Evolutionary conservation across 1,140 invertebrate genomes (phyloP).

Genomic region (Chironomus tepperi): DNA sequence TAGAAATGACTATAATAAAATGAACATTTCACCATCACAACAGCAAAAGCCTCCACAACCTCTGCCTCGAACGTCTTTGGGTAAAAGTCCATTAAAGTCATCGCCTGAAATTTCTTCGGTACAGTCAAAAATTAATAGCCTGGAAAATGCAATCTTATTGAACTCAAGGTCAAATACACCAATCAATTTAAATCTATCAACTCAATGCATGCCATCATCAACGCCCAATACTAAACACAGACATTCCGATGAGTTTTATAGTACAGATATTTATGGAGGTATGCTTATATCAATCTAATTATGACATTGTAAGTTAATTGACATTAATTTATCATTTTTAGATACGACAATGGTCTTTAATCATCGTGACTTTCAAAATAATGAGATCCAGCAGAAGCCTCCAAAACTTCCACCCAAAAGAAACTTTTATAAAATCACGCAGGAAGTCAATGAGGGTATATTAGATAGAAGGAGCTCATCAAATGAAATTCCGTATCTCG

Average conservation of each 20-base stretch:
- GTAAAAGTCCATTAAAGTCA: constrained; percentile 29
- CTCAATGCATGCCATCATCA: background rate
- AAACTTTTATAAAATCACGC: constrained; percentile 32
- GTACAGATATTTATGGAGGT: constrained; percentile 3
- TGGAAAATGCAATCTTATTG: background rate
- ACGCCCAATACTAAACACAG: background rate
- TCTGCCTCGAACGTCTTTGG: constrained; percentile 33
- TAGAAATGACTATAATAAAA: constrained; percentile 10
- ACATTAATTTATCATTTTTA: background rate
- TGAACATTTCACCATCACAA: constrained; percentile 25
- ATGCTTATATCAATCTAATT: background rate
- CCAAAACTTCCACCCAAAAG: constrained; percentile 44
- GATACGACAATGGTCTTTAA: constrained; percentile 15
- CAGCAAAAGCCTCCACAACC: constrained; percentile 33
- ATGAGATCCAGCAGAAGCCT: constrained; percentile 50
- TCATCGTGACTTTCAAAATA: constrained; percentile 29
- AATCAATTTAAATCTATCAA: constrained; percentile 2
- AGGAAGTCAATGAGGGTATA: background rate
- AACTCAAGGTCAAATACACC: constrained; percentile 20
- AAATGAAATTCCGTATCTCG: constrained; percentile 44
- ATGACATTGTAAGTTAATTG: background rate
- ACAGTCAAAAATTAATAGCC: background rate
- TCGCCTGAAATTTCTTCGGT: constrained; percentile 18
- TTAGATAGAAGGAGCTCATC: constrained; percentile 29
- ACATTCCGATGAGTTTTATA: background rate